Evolutionary conservation across 2,113 vertebrate genomes (phyloP).

Genomic region (Ophthalmolycus amberensis): DNA sequence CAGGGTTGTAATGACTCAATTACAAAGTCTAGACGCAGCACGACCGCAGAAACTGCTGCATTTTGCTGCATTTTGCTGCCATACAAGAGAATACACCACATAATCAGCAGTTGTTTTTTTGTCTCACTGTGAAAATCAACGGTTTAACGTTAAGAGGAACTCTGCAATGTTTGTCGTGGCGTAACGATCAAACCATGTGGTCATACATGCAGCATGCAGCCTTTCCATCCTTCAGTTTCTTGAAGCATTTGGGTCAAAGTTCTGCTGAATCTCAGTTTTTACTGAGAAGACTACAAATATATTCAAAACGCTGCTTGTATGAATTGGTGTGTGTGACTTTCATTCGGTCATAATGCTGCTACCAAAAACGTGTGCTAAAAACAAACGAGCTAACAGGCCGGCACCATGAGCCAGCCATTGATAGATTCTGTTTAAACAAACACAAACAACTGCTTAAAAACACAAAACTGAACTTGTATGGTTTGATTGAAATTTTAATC

Average conservation of each 20-base stretch:
- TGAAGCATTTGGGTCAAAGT: background rate
- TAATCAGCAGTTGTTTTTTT: constrained; percentile 46
- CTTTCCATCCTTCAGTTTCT: constrained; percentile 14
- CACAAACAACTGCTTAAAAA: background rate
- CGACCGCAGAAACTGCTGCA: constrained; percentile 32
- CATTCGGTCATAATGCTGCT: background rate
- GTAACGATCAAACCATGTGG: constrained; percentile 24
- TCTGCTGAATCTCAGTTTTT: constrained; percentile 22
- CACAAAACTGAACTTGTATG: background rate
- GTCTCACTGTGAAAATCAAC: constrained; percentile 34
- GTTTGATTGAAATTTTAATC: constrained; percentile 12
- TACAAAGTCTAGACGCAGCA: constrained; percentile 55
- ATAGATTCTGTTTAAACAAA: background rate
- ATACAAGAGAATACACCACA: constrained; percentile 40
- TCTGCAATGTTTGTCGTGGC: constrained; percentile 26
- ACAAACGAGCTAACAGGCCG: background rate
- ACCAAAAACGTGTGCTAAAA: constrained; percentile 5
- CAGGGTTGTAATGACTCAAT: constrained; percentile 41
- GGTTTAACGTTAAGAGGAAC: constrained; percentile 43
- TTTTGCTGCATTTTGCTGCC: constrained; percentile 40
- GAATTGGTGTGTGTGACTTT: background rate
- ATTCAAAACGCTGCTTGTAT: background rate
- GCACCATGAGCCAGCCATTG: background rate
- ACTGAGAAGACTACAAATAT: background rate
- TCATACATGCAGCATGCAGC: constrained; percentile 5